phyloP scores from a whole-genome alignment of 2,888 invertebrate genomes.

The Drosophila atroscutellata region DNA sequence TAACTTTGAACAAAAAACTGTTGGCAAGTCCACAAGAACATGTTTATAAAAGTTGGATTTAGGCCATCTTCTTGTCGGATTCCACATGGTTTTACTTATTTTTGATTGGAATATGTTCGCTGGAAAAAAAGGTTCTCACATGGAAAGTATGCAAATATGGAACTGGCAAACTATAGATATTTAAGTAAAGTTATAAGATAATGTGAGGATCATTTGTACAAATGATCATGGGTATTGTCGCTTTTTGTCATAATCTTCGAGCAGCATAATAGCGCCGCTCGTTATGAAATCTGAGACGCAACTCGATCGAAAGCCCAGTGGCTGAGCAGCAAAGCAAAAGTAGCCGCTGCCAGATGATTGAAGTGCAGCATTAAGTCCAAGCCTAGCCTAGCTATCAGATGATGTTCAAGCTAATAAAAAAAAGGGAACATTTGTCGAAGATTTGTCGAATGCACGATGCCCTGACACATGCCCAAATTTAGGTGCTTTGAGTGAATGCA shows the following conservation, averaged over 20 bases:
- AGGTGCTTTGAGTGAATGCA: slow-evolving; percentile 25
- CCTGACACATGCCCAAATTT: slow-evolving; percentile 7
- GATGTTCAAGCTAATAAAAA: slow-evolving; percentile 8
- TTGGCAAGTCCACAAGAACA: neutral
- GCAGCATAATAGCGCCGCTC: slow-evolving; percentile 30
- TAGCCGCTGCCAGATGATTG: slow-evolving; percentile 38
- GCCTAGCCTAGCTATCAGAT: slow-evolving; percentile 26
- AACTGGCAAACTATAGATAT: slow-evolving; percentile 11
- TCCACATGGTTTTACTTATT: neutral
- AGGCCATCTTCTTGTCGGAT: neutral
- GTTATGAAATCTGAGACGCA: slow-evolving; percentile 63
- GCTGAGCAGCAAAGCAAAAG: slow-evolving; percentile 27
- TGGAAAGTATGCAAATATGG: no score
- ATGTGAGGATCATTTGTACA: slow-evolving; percentile 21
- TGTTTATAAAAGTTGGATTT: neutral
- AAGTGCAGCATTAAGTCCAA: slow-evolving; percentile 22
- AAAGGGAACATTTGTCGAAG: neutral
- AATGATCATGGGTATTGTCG: slow-evolving; percentile 51
- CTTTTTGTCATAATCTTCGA: slow-evolving; percentile 52
- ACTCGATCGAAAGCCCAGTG: slow-evolving; percentile 62
- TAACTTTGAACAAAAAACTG: no score
- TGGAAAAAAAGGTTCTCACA: neutral
- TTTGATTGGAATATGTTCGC: neutral
- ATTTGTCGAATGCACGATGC: slow-evolving; percentile 35
- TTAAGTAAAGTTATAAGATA: slow-evolving; percentile 13